Evolutionary conservation across 2,888 invertebrate genomes (phyloP), one percentile per base, ranked within the genome.

Genomic region (Leptura quadrifasciata): DNA sequence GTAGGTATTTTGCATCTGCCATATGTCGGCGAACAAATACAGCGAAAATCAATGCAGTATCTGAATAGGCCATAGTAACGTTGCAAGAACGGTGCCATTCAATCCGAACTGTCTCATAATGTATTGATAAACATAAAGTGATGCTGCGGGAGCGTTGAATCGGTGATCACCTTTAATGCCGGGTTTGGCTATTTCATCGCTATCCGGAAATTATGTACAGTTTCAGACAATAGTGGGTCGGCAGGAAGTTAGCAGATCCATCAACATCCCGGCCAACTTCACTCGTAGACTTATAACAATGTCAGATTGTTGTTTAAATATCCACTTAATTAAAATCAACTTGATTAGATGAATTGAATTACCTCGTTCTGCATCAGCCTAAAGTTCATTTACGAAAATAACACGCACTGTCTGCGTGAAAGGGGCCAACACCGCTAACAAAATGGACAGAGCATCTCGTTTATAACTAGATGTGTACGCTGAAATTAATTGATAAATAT

Each of bases 201-300:
- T 63, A 24, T 76, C 81, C 82, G 85, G 85, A 85, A 84, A 85
- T 85, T 84, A 83, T 82, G 82, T 84, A 81, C 81, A 80, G 81
- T 79, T 82, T 80, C 80, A 82, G 81, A 84, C 83, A 84, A 84
- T 84, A 78, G 79, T 72, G 76, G 77, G 77, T 77, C 69, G 75
- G 75, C 77, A 73, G 79, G 80, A 77, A 82, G 80, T 78, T 78
- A 67, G 68, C 74, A 76, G 78, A 79, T 81, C 82, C 81, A 76
- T 77, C 79, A 71, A 77, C 73, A 76, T 74, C 72, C 72, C 63
- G 18, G 69, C 69, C 63, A 74, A 64, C 72, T 72, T 61, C 52
- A 64, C 39, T 39, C 24, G 72, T 52, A 39, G 69, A 74, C 58
- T 60, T 74, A 72, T 71, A 79, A 76, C 74, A 71, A 73, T 64